phyloP scores from a whole-genome alignment of 2,888 invertebrate genomes.

The Spilosoma lubricipeda region DNA sequence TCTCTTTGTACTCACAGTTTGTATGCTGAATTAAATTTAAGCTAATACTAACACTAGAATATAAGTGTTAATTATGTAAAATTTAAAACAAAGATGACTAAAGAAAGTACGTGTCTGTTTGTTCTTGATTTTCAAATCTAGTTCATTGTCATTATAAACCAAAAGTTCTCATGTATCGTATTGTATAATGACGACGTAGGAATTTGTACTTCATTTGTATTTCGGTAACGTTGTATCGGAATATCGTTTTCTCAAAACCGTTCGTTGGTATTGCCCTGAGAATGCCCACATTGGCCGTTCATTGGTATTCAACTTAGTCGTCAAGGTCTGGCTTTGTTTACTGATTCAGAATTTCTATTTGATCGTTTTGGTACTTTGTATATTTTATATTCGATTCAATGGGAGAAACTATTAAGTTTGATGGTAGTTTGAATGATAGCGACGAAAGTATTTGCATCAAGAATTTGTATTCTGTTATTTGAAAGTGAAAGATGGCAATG shows the following conservation, averaged over 20 bases:
- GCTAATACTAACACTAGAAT: no score
- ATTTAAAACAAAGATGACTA: neutral
- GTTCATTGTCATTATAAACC: conserved; percentile 40
- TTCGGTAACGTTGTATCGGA: conserved; percentile 72
- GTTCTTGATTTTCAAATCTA: conserved; percentile 31
- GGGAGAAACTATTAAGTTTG: conserved; percentile 53
- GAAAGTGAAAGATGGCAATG: conserved; percentile 55
- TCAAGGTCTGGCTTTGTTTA: conserved; percentile 64
- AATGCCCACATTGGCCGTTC: conserved; percentile 64
- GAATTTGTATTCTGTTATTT: conserved; percentile 53
- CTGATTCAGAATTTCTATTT: conserved; percentile 70
- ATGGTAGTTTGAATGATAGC: conserved; percentile 46
- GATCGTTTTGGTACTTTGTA: conserved; percentile 61
- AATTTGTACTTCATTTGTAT: conserved; percentile 77
- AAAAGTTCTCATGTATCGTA: conserved; percentile 74
- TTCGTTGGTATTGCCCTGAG: conserved; percentile 79
- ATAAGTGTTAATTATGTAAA: no score
- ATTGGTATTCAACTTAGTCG: conserved; percentile 72
- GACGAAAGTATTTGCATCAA: conserved; percentile 47
- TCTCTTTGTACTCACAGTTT: no score
- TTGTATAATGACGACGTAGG: conserved; percentile 74
- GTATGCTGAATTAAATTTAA: no score
- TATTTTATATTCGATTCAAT: conserved; percentile 57
- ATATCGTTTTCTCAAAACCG: conserved; percentile 85
- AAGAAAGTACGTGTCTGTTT: neutral